Percentiles rank a stretch among this genome's conserved stretches.
Evolutionary conservation across 2,797 vertebrate species (phyloP).

Genomic region (Chaunax sp.): DNA sequence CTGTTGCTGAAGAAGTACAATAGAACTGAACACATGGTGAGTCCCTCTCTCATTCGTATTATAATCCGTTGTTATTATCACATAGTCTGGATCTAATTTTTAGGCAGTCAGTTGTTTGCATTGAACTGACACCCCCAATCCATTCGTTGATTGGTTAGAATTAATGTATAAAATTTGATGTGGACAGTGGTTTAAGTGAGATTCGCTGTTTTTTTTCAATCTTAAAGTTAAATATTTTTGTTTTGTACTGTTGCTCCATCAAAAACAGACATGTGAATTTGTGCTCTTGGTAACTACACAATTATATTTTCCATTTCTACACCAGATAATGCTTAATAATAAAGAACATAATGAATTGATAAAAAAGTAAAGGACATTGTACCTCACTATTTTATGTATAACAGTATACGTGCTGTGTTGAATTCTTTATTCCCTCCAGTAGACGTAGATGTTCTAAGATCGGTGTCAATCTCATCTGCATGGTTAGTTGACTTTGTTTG

Average conservation of each 20-base stretch:
- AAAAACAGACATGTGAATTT: neutral
- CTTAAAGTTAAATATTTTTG: neutral
- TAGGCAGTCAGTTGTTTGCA: neutral
- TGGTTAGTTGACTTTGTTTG: conserved; percentile 12
- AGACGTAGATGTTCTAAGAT: neutral
- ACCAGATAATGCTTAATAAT: neutral
- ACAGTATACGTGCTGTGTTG: too few species aligned
- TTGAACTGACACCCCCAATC: neutral
- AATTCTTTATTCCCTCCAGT: neutral
- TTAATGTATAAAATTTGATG: too few species aligned
- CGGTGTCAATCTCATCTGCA: neutral
- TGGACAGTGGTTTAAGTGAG: too few species aligned
- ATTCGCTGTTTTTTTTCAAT: too few species aligned
- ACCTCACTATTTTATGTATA: neutral
- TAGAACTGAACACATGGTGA: conserved; percentile 73
- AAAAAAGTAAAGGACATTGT: neutral
- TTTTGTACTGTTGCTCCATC: neutral
- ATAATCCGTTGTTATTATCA: neutral
- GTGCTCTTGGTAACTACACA: too few species aligned
- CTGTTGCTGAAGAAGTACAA: conserved; percentile 38
- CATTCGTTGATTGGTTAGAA: neutral
- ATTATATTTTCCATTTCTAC: too few species aligned
- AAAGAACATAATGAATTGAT: neutral
- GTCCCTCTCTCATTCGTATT: conserved; percentile 3
- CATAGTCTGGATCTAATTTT: neutral